Percentiles rank a stretch among this genome's conserved stretches.
Conservation (phyloP, 2,888 invertebrate species). For the Metallyticus violacea region DNA sequence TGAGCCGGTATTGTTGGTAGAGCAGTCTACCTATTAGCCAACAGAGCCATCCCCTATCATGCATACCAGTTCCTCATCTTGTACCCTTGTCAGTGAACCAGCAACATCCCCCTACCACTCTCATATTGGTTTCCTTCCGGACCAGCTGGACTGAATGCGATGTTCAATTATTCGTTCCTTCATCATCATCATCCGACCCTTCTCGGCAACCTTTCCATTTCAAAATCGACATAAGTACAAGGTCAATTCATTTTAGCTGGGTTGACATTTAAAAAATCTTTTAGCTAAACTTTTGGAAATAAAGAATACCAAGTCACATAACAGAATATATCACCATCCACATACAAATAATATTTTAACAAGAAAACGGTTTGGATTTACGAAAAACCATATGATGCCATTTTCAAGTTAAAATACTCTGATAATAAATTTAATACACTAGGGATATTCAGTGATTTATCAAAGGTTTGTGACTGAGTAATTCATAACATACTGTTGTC, state of each 20-base stretch:
- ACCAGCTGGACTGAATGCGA: slow-evolving; percentile 18
- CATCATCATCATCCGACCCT: not conserved
- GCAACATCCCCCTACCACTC: slow-evolving; percentile 9
- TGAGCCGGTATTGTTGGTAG: slow-evolving; percentile 17
- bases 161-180: slow-evolving; percentile 20
- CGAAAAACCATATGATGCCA: too few relatives aligned
- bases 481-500: too few relatives aligned
- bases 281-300: too few relatives aligned
- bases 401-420: too few relatives aligned
- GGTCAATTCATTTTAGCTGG: not conserved
- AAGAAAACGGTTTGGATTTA: too few relatives aligned
- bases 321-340: too few relatives aligned
- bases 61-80: not conserved
- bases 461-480: too few relatives aligned
- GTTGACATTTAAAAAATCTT: too few relatives aligned
- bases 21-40: slow-evolving; percentile 21
- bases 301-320: too few relatives aligned
- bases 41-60: not conserved
- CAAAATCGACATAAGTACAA: not conserved
- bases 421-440: too few relatives aligned
- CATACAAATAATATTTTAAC: too few relatives aligned
- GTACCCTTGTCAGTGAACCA: slow-evolving; percentile 1
- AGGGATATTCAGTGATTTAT: too few relatives aligned
- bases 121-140: slow-evolving; percentile 18
- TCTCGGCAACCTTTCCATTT: not conserved